phyloP scores from a whole-genome alignment of 2,888 invertebrate species.

The Eilema depressum region DNA sequence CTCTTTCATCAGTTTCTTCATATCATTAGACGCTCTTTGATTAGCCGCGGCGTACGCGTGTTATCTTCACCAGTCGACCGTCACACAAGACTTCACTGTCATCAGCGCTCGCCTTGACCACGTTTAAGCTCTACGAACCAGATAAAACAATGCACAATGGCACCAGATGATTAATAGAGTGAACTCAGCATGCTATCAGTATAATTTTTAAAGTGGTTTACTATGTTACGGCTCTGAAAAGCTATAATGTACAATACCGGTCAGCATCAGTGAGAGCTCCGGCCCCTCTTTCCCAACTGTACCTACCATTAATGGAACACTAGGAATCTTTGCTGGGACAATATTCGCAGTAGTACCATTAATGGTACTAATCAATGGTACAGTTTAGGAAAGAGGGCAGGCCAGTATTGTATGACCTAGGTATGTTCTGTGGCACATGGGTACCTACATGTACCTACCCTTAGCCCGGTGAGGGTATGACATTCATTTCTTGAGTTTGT shows the following conservation, averaged over 20 bases:
- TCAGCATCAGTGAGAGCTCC: too few species aligned
- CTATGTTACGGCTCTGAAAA: background rate
- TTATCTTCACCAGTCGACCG: background rate
- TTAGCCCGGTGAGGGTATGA: too few species aligned
- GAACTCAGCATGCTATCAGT: background rate
- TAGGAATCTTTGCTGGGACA: too few species aligned
- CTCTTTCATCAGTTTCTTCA: background rate
- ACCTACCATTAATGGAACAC: too few species aligned
- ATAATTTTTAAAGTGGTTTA: background rate
- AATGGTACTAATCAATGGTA: too few species aligned
- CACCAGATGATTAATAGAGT: background rate
- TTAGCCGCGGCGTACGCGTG: background rate
- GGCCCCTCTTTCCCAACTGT: too few species aligned
- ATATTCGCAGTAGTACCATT: too few species aligned
- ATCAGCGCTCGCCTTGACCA: background rate
- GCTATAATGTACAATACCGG: background rate
- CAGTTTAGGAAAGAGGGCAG: too few species aligned
- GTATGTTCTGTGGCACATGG: too few species aligned
- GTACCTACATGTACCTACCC: too few species aligned
- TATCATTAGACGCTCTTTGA: background rate
- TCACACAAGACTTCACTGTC: constrained; percentile 1
- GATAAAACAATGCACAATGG: background rate
- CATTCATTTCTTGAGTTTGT: too few species aligned
- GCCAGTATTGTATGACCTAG: too few species aligned
- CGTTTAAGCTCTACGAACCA: constrained; percentile 1